Base-by-base conservation (phyloP, 2,797 vertebrate species). In the Anas capensis region DNA sequence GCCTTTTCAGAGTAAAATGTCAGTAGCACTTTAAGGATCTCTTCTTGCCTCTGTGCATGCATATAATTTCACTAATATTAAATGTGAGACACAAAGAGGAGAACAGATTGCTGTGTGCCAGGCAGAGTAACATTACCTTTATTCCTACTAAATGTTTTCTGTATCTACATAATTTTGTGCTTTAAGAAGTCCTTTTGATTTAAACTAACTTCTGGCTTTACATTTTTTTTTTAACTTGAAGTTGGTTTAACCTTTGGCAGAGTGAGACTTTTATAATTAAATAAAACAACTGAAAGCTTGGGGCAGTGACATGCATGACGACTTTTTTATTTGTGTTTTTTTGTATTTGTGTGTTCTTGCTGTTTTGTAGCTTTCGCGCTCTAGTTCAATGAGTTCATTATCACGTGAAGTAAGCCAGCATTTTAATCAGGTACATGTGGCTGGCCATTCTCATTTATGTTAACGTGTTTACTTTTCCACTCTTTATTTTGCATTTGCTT, bases 351-450 rank as follows among this genome's bases (percentile, higher is more conserved):
- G 97, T 98, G 96, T 97, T 98, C 97, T 98, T 98, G 98, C 98
- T 98, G 98, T 99, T 98, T 98, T 97, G 97, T 98, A 99, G 99
- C 99, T 99, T 96, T 99, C 99, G 94, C 99, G 99, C 98, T 99
- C 99, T 99, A 99, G 99, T 98, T 99, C 99, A 98, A 98, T 99
- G 99, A 99, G 99, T 98, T 99, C 99, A 98, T 99, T 99, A 98
- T 99, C 99, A 96, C 98, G 98, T 71, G 99, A 99, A 99, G 99
- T 99, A 98, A 99, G 99, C 99, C 99, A 98, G 98, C 99, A 99
- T 98, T 98, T 99, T 98, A 98, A 99, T 97, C 99, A 99, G 99
- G 99, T 99, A 99, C 98, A 97, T 98, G 96, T 97, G 98, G 98
- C 98, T 98, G 98, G 98, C 97, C 87, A 92, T 90, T 96, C 83